These are phyloP conservation scores for Strix uralensis DNA, from an alignment of 2,113 vertebrate species.

Conservation along the genomic window DNA sequence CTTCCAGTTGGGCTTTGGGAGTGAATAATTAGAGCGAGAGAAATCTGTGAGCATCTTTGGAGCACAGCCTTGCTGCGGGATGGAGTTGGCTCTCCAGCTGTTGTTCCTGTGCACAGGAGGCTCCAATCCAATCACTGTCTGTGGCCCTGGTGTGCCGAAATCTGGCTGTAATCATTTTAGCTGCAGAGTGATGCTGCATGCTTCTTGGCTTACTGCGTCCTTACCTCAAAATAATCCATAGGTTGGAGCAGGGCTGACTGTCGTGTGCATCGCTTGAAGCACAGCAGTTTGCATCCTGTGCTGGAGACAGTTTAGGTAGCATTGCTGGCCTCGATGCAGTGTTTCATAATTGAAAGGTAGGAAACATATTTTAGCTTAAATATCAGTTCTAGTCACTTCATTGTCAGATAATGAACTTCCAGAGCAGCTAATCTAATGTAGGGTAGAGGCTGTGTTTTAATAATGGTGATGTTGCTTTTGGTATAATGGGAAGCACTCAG, in stretches of 20 bases:
- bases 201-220: neutral
- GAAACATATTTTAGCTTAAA: neutral
- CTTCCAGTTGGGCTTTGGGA: neutral
- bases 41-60: neutral
- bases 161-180: neutral
- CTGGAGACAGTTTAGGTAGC: neutral
- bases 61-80: neutral
- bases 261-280: fast-evolving
- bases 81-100: neutral
- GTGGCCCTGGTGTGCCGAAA: no score
- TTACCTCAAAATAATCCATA: no score
- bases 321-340: neutral
- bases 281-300: neutral
- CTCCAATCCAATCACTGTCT: fast-evolving
- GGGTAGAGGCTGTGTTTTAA: neutral
- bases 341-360: neutral
- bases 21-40: neutral
- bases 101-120: neutral
- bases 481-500: neutral
- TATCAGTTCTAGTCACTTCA: neutral
- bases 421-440: neutral
- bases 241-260: neutral
- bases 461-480: neutral
- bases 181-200: neutral
- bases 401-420: neutral